These are phyloP conservation scores for Tetranychus truncatus DNA, from an alignment of 2,888 invertebrate species.

Conservation along the genomic window DNA sequence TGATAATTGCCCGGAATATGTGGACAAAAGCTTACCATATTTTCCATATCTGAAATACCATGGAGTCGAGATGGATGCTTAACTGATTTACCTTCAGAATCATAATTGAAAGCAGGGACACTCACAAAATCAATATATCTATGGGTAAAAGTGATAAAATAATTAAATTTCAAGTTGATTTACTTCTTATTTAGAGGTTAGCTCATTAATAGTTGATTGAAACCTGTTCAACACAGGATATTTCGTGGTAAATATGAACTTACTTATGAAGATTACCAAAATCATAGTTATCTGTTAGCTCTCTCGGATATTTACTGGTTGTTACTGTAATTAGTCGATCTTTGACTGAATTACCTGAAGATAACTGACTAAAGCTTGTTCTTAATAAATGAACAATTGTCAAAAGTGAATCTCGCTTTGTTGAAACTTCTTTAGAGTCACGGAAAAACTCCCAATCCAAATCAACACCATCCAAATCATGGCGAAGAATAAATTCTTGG, in stretches of 20 bases:
- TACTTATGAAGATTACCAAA: conserved; percentile 21
- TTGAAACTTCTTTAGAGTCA: neutral
- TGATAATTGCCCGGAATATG: neutral
- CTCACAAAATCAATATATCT: conserved; percentile 22
- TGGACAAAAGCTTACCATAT: conserved; percentile 17
- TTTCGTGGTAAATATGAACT: neutral
- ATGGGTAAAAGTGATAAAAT: neutral
- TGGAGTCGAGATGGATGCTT: conserved; percentile 22
- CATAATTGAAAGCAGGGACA: conserved; percentile 23
- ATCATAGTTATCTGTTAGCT: conserved; percentile 20
- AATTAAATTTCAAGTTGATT: neutral
- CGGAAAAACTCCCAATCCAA: conserved; percentile 19
- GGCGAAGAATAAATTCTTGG: conserved; percentile 20
- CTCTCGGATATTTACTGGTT: conserved; percentile 17
- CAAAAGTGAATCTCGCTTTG: neutral
- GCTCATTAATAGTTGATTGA: neutral
- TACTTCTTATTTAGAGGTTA: too few relatives aligned
- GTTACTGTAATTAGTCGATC: conserved; percentile 17
- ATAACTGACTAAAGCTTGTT: conserved; percentile 2
- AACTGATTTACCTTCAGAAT: conserved; percentile 16
- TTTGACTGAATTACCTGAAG: conserved; percentile 5
- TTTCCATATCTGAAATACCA: conserved; percentile 22
- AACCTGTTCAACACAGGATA: too few relatives aligned
- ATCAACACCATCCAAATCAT: conserved; percentile 21
- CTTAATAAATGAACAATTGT: conserved; percentile 1